A percentile compares a stretch with the other conserved stretches of the same genome.
phyloP scores from a whole-genome alignment of 2,888 invertebrate species.

The Diaprepes abbreviatus region DNA sequence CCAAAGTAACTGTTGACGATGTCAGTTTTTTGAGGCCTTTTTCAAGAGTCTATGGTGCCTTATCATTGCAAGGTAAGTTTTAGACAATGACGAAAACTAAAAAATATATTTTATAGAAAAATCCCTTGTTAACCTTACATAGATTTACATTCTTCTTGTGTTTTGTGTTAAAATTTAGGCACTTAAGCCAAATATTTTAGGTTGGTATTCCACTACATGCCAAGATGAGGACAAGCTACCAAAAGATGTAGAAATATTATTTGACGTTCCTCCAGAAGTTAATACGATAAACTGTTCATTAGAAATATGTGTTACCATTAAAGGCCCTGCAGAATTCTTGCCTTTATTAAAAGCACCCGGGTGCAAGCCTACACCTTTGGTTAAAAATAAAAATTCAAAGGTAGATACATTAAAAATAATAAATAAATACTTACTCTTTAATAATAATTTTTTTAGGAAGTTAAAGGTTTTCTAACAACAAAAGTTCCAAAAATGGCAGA shows the following conservation, averaged over 20 bases:
- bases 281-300: slow-evolving; percentile 2
- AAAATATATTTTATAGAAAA: too few species aligned
- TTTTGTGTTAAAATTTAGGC: background rate
- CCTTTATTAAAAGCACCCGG: slow-evolving; percentile 21
- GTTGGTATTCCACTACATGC: slow-evolving; percentile 37
- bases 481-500: slow-evolving; percentile 28
- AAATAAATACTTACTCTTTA: too few species aligned
- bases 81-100: background rate
- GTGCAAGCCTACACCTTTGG: slow-evolving; percentile 20
- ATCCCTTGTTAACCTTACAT: too few species aligned
- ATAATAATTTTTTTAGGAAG: slow-evolving; percentile 22
- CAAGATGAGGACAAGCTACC: slow-evolving; percentile 19
- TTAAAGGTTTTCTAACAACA: slow-evolving; percentile 30
- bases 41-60: slow-evolving; percentile 25
- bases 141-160: too few species aligned
- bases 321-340: slow-evolving; percentile 38
- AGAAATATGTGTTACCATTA: slow-evolving; percentile 40
- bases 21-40: slow-evolving; percentile 11
- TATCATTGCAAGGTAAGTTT: slow-evolving; percentile 42
- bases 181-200: slow-evolving; percentile 5
- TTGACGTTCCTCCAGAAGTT: slow-evolving; percentile 21
- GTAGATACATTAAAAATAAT: slow-evolving; percentile 24
- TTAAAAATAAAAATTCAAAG: slow-evolving; percentile 9
- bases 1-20: slow-evolving; percentile 30
- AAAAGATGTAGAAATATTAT: slow-evolving; percentile 31